Evolutionary conservation across 2,888 invertebrate genomes (phyloP), one percentile per base, ranked within the genome.

Genomic region (Ectemnius continuus): DNA sequence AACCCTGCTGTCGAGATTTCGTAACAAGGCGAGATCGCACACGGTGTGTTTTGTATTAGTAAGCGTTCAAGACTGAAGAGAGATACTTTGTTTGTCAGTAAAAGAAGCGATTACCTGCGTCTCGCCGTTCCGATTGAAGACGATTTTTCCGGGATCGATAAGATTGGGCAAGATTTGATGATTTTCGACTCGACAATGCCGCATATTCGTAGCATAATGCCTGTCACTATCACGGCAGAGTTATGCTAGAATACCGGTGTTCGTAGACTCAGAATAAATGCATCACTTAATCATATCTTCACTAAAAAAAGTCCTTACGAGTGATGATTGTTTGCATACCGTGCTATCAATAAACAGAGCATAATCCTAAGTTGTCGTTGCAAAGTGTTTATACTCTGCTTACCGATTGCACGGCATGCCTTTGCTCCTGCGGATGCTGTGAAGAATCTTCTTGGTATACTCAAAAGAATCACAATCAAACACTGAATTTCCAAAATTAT

Each of bases 201-300:
- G n/a, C 86, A 88, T 86, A 86, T 87, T 85, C 59, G 63, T 79
- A 85, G 88, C 89, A 89, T 88, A 89, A 89, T 88, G 78, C 87
- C 87, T 69, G 52, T 68, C n/a, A 67, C 66, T 23, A 45, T 20
- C 74, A 75, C 82, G 88, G 87, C 82, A 75, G 60, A 73, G 66
- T 87, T 88, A 88, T 84, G 84, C 88, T 83, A 81, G 78, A 86
- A 87, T 88, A 88, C 88, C 88, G 87, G 86, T 82, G 79, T 71
- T 82, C 84, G 75, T 63, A 47, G 59, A 76, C 52, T 72, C 68
- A 67, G 59, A 61, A 56, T 16, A 13, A 18, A 3, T 11, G 36
- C 46, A 8, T 1, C 52, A 14, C 52, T 52, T 14, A 16, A 8
- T 36, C 3, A 11, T 36, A 36, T 36, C 36, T 36, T 36, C 36